These are phyloP conservation scores for Leptinotarsa undecemlineata DNA, from an alignment of 1,140 invertebrate genomes.

Conservation along the genomic window DNA sequence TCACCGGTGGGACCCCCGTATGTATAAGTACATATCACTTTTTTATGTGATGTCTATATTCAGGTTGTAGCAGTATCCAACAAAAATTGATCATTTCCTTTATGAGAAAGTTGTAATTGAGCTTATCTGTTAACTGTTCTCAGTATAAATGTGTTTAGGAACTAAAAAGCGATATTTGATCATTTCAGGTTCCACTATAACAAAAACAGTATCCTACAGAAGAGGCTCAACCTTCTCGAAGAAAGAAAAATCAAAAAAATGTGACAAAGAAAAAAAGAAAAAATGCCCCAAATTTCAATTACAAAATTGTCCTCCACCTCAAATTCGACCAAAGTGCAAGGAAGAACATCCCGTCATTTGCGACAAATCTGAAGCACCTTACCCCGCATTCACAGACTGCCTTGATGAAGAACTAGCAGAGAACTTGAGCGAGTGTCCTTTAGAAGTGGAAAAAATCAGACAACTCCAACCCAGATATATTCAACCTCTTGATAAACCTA, in stretches of 20 bases:
- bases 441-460: conserved; percentile 29
- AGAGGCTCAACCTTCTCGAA: background rate
- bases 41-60: too few species aligned
- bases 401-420: conserved; percentile 37
- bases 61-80: too few species aligned
- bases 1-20: too few species aligned
- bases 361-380: conserved; percentile 26
- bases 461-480: conserved; percentile 32
- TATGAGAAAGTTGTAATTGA: too few species aligned
- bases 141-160: too few species aligned
- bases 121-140: too few species aligned
- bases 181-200: too few species aligned
- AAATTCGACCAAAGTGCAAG: background rate
- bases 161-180: too few species aligned
- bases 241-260: background rate
- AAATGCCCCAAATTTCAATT: conserved; percentile 16
- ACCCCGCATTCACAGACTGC: conserved; percentile 34
- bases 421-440: conserved; percentile 34
- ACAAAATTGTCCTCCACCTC: background rate
- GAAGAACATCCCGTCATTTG: conserved; percentile 5
- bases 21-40: too few species aligned
- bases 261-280: background rate
- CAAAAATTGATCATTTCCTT: too few species aligned
- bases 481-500: background rate
- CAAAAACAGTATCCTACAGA: too few species aligned